A percentile compares a stretch with the other conserved stretches of the same genome.
These are phyloP conservation scores for Odontomyia ornata DNA, from an alignment of 2,888 invertebrate genomes.

Conservation along the genomic window DNA sequence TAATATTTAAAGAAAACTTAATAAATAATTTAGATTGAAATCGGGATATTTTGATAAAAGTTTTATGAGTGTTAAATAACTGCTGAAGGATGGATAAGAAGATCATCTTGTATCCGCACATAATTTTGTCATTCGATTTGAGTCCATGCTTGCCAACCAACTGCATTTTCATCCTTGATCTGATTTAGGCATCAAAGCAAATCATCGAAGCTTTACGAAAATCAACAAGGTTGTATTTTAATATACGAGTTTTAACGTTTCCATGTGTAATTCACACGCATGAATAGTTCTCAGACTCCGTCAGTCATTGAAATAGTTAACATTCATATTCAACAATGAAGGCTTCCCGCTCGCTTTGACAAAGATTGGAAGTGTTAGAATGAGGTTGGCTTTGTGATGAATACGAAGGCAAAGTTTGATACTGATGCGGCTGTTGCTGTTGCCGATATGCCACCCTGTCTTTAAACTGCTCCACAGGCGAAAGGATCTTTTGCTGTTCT, in stretches of 20 bases:
- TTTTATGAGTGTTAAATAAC: too few relatives aligned
- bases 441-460: constrained; percentile 36
- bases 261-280: background rate
- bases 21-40: too few relatives aligned
- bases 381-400: constrained; percentile 35
- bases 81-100: too few relatives aligned
- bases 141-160: too few relatives aligned
- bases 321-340: constrained; percentile 62
- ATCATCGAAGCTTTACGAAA: too few relatives aligned
- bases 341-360: constrained; percentile 53
- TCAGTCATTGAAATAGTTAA: constrained; percentile 54
- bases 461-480: constrained; percentile 33
- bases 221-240: too few relatives aligned
- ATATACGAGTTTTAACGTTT: background rate
- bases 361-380: constrained; percentile 18
- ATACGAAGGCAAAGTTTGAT: constrained; percentile 40
- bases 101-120: too few relatives aligned
- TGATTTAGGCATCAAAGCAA: too few relatives aligned
- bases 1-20: too few relatives aligned
- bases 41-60: too few relatives aligned
- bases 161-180: too few relatives aligned
- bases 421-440: constrained; percentile 35
- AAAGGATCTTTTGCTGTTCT: background rate
- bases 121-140: too few relatives aligned
- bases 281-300: background rate